Conservation (phyloP, 2,797 vertebrate species). For the Cichlasoma orientale region DNA sequence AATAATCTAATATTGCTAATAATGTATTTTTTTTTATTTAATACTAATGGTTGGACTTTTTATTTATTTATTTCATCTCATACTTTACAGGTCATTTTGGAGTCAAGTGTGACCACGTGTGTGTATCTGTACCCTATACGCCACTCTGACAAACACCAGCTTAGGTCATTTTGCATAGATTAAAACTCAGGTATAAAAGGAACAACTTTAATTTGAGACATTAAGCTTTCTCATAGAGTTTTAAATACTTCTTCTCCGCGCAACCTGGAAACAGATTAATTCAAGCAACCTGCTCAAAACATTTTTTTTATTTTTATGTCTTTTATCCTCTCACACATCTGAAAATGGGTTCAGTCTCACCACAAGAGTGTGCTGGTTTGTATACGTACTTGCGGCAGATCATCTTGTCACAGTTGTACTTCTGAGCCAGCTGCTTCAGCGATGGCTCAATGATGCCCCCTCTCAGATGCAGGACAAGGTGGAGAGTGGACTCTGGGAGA, state of each 20-base stretch:
- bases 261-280: background rate
- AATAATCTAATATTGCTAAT: background rate
- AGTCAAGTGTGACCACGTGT: no score
- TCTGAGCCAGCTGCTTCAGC: conserved; percentile 94
- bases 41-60: no score
- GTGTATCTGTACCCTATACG: no score
- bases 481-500: conserved; percentile 85
- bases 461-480: conserved; percentile 92
- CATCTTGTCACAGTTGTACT: conserved; percentile 99
- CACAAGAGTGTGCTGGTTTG: background rate
- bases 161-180: background rate
- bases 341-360: conserved; percentile 12
- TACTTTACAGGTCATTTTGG: no score
- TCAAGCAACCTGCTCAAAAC: background rate
- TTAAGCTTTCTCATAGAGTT: background rate
- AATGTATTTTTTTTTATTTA: background rate
- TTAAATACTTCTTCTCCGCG: background rate
- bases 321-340: background rate
- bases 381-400: conserved; percentile 93
- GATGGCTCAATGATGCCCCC: conserved; percentile 97
- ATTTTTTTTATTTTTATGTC: background rate
- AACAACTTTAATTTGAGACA: background rate
- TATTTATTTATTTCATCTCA: no score
- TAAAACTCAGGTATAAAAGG: background rate
- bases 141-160: no score